Base-by-base conservation (phyloP, 1,140 invertebrate species). In the Lepidurus couesii region DNA sequence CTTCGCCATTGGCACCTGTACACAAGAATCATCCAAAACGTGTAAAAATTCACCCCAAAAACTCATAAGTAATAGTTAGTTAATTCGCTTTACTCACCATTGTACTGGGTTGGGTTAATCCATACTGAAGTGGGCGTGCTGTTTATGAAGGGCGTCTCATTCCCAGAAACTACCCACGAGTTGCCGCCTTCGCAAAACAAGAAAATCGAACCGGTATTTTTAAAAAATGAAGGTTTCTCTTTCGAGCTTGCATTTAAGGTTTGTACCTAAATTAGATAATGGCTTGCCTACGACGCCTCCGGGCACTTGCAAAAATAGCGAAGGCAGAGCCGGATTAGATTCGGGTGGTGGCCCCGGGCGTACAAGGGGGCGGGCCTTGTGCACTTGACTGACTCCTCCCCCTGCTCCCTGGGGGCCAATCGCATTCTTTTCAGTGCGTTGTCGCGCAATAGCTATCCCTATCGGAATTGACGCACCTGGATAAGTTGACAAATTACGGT, bases 391-490 rank as follows among this genome's bases (percentile, higher is more conserved):
- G 65, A 85, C 83, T 75, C 84, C 84, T 82, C 83, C 84, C 84
- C 86, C 84, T 81, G 86, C 86, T 87, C 53, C 53, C 21, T 76
- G 76, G 53, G 77, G 81, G 87, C 86, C 82, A 86, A 85, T 82
- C 11, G 76, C 24, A 10, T 24, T 79, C 16, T 80, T 73, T 34
- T 84, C 83, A 75, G 88, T 88, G 82, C 93, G 88, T 84, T 95
- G 93, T 80, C 92, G 87, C 47, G 93, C 93, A 80, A 95, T 92
- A 21, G 93, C 93, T 82, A 95, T 94, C 73, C 93, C 93, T 81
- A 95, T 91, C 79, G 92, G 92, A 83, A 94, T 93, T 21, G 79
- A 79, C 11, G 26, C 76, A 21, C 47, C 53, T 65, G 13, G 16
- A 34, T 4, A 34, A 34, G 34, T 34, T 34, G 34, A 34, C 34